Conservation (phyloP, 2,888 invertebrate genomes). For the Magallana nippona region DNA sequence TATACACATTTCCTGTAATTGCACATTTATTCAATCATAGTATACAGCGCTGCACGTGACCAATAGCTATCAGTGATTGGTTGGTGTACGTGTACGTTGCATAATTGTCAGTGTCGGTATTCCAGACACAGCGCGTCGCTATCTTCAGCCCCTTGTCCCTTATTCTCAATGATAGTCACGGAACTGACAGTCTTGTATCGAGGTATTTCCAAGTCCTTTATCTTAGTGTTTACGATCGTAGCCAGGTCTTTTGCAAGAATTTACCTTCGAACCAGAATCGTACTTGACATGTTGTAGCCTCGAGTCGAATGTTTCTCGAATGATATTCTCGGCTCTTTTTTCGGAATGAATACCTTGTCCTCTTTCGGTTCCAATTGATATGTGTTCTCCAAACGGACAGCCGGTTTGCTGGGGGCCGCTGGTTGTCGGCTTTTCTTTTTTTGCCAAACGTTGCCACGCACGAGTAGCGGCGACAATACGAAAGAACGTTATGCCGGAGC, state of each 20-base stretch:
- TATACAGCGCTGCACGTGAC: constrained; percentile 72
- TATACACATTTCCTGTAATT: not conserved
- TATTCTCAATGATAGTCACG: constrained; percentile 71
- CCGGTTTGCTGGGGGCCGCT: constrained; percentile 44
- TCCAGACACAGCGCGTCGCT: constrained; percentile 72
- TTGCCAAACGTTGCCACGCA: constrained; percentile 69
- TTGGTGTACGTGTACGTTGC: constrained; percentile 70
- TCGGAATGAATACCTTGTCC: constrained; percentile 60
- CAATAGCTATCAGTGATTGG: constrained; percentile 67
- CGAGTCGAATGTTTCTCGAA: constrained; percentile 63
- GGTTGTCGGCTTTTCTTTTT: constrained; percentile 53
- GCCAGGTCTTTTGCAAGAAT: constrained; percentile 65
- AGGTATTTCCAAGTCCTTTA: constrained; percentile 67
- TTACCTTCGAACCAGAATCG: constrained; percentile 62
- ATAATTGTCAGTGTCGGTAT: constrained; percentile 68
- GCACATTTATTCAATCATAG: constrained; percentile 61
- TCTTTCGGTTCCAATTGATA: constrained; percentile 69
- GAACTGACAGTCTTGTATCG: constrained; percentile 74
- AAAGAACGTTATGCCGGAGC: constrained; percentile 65
- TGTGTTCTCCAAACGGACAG: constrained; percentile 68
- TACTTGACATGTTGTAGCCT: constrained; percentile 65
- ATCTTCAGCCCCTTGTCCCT: constrained; percentile 70
- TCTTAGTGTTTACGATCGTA: constrained; percentile 64
- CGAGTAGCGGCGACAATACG: constrained; percentile 67
- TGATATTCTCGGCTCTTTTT: constrained; percentile 62